Evolutionary conservation across 2,113 vertebrate genomes (phyloP), one percentile per base, ranked within the genome.

Genomic region (Aldabrachelys gigantea): DNA sequence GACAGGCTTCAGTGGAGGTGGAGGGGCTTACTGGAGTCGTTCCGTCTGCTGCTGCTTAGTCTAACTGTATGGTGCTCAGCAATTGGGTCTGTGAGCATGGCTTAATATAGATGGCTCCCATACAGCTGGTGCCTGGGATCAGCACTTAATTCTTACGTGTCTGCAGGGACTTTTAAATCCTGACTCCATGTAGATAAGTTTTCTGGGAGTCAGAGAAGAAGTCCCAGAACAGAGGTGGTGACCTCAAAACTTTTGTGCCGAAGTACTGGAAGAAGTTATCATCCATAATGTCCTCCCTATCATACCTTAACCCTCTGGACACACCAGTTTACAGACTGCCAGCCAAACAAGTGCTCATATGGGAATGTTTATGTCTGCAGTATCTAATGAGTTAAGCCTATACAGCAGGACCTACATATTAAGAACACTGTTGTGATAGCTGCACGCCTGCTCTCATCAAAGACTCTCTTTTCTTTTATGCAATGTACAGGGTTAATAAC

Each of bases 351-450:
- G 38, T 10, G 10, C n/a, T 75, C 21, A 75, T 21, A 17, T 19
- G 62, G 62, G 12, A 8, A n/a, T n/a, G 62, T 75, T 44, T 41
- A 41, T 41, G 38, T 41, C n/a, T 3, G 72, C 72, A 44, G 38
- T 41, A 19, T 41, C n/a, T 24, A 41, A 24, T 44, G 21, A 75
- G 22, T 41, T 41, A 75, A 4, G 0, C 50, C 53, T 53, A 41
- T 44, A 52, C 27, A 47, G 59, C 79, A 86, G 82, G 80, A 27
- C 47, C 7, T 4, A 6, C 13, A 31, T 59, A 86, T 2, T 85
- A 50, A 50, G 10, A 2, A 1, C 22, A 29, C 16, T 14, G 41
- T 0, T 0, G 0, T 1, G 56, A 2, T 0, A 9, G 65, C 75
- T 80, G 62, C 83, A 31, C 3, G 35, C 27, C 62, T 76, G 56